Conservation (phyloP, 2,797 vertebrate genomes). For the Pseudomugil tenellus region DNA sequence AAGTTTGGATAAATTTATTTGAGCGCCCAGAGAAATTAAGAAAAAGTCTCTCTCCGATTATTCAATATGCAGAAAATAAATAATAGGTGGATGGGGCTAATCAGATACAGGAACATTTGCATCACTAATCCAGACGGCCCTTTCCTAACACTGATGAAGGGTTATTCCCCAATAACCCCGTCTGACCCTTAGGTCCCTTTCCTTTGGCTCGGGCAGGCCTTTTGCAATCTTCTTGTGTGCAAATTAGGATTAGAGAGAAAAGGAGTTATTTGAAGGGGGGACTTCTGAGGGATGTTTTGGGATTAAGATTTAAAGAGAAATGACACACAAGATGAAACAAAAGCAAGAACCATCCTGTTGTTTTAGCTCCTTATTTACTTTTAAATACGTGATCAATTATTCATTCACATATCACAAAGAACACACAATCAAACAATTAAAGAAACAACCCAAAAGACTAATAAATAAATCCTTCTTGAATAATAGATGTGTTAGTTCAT, state of each 20-base stretch:
- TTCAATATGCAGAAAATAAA: slow-evolving; percentile 24
- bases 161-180: slow-evolving; percentile 65
- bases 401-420: background rate
- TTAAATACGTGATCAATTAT: background rate
- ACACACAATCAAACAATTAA: background rate
- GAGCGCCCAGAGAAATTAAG: background rate
- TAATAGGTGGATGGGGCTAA: slow-evolving; percentile 47
- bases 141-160: slow-evolving; percentile 62
- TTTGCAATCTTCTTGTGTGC: slow-evolving; percentile 74
- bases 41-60: background rate
- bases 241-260: slow-evolving; percentile 77
- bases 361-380: slow-evolving; percentile 8
- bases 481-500: too few species aligned
- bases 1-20: background rate
- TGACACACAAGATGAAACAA: slow-evolving; percentile 46
- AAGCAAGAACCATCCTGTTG: slow-evolving; percentile 20
- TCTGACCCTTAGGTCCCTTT: slow-evolving; percentile 73
- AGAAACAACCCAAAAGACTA: background rate
- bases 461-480: too few species aligned
- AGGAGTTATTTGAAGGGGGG: slow-evolving; percentile 55
- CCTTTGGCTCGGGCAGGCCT: slow-evolving; percentile 61
- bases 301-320: slow-evolving; percentile 72
- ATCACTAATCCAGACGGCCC: slow-evolving; percentile 75
- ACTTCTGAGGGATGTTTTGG: slow-evolving; percentile 78
- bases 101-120: slow-evolving; percentile 68